phyloP scores from a whole-genome alignment of 2,797 vertebrate genomes.

The Platyrinchus mystaceus region DNA sequence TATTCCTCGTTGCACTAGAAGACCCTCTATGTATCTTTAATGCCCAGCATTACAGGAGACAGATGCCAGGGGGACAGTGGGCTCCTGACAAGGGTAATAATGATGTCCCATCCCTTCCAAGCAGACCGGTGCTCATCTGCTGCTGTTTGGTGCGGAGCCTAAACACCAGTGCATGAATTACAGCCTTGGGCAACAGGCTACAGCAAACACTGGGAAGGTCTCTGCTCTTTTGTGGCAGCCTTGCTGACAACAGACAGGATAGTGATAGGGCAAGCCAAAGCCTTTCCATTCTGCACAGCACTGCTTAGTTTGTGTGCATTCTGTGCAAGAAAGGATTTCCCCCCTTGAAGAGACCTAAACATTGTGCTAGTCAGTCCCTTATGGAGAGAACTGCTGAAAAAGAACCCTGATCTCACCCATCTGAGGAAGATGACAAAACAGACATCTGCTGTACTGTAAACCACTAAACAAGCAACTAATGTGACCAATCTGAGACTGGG shows the following conservation, averaged over 20 bases:
- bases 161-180: not conserved
- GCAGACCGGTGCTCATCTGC: not conserved
- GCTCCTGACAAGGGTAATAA: not conserved
- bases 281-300: not conserved
- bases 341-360: not conserved
- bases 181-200: not conserved
- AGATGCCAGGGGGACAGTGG: not conserved
- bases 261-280: not conserved
- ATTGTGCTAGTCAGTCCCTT: not conserved
- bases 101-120: not conserved
- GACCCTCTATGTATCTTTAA: not conserved
- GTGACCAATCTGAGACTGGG: conserved; percentile 6
- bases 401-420: not conserved
- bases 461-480: conserved; percentile 44
- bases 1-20: not conserved
- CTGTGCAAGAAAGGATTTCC: not conserved
- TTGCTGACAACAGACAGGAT: not conserved
- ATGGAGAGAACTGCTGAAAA: not conserved
- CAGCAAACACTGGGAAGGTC: not conserved
- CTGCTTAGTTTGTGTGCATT: not conserved
- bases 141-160: not conserved
- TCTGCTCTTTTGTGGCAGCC: not conserved
- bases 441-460: conserved; percentile 2
- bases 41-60: not conserved
- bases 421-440: not conserved